Base-by-base conservation (phyloP, 2,113 vertebrate species). In the Menura novaehollandiae region DNA sequence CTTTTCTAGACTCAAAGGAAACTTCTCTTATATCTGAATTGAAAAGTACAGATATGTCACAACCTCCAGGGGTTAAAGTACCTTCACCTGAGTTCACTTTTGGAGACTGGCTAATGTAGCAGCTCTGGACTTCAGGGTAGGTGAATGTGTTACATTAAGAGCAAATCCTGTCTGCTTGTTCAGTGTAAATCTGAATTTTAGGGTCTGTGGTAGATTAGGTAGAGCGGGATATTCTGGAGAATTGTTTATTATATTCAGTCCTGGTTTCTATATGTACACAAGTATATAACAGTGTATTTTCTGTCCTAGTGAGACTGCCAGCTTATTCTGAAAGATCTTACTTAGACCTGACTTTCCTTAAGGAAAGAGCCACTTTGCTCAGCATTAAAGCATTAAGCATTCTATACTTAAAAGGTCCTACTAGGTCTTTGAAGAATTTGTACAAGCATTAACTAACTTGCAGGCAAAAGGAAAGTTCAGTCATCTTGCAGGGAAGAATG, bases 11-110 rank as follows among this genome's bases (percentile, higher is more conserved):
- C 68, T 73, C 64, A 95, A 82, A 85, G 44, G 15, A 23, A 44
- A 59, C 32, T 96, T 97, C 96, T 96, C 64, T 49, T 68, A 80
- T 93, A 74, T 72, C 77, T 94, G 78, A 93, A 88, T 33, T 95
- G 91, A 53, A 55, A 96, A 78, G 56, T 49, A 46, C 6, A 30
- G 30, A 18, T n/a, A 69, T 66, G 43, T 86, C 46, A 53, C 5
- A 21, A 69, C 59, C 88, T 96, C 58, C 53, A 8, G 11, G 41
- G 41, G 71, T 83, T 93, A 59, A 88, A 56, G 63, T 97, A 72
- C 72, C 27, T 89, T 92, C 60, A 52, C 41, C 3, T 4, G 41
- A 11, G 11, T 89, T 94, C 23, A 15, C 51, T 88, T 79, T 80
- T 91, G 39, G 64, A 59, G 26, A 64, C 24, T 91, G 63, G 13